Conservation (phyloP, 2,113 vertebrate species). For the Clarias gariepinus region DNA sequence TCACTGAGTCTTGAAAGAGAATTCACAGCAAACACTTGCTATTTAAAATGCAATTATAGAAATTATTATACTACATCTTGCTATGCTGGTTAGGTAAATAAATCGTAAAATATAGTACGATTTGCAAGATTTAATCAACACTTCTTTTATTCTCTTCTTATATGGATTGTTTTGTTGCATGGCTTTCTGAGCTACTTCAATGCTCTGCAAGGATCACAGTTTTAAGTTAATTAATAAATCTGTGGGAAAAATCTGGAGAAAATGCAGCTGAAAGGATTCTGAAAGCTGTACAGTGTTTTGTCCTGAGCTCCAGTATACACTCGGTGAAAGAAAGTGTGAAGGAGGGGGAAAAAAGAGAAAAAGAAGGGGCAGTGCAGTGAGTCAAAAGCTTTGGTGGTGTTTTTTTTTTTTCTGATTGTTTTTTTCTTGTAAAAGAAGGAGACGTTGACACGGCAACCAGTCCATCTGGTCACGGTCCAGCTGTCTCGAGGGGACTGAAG, state of each 20-base stretch:
- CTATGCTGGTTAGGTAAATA: background rate
- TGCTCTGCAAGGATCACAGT: too few species aligned
- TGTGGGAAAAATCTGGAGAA: background rate
- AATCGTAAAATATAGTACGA: background rate
- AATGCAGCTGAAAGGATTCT: background rate
- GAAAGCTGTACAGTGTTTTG: conserved; percentile 2
- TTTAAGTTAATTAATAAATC: background rate
- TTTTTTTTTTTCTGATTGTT: conserved; percentile 53
- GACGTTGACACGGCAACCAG: conserved; percentile 66
- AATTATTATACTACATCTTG: background rate
- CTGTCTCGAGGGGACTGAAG: conserved; percentile 58
- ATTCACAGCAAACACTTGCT: background rate
- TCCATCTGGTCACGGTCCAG: conserved; percentile 66
- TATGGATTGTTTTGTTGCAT: background rate
- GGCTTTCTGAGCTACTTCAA: background rate
- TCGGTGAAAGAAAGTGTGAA: background rate
- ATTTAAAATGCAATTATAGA: background rate
- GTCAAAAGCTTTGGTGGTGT: conserved; percentile 52
- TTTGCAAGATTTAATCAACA: background rate
- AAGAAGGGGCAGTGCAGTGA: conserved; percentile 41
- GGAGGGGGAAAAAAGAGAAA: conserved; percentile 6
- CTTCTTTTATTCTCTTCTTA: background rate
- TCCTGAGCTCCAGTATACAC: background rate
- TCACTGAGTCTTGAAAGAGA: background rate
- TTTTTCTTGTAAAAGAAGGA: conserved; percentile 57